Percentiles rank a stretch among this genome's conserved stretches.
Evolutionary conservation across 2,888 invertebrate species (phyloP).

Genomic region (Perizoma flavofasciatum): DNA sequence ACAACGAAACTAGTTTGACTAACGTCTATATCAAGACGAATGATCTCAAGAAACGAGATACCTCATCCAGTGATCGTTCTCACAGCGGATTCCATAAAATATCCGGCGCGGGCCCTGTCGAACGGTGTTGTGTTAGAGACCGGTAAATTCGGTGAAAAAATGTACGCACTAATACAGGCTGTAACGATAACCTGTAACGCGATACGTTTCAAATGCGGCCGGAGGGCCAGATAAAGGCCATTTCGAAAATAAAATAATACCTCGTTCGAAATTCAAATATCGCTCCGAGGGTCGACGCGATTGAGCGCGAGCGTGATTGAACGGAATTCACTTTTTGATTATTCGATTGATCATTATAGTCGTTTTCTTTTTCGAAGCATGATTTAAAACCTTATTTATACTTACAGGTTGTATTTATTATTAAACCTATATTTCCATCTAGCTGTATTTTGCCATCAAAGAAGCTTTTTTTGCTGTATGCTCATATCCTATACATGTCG

Average conservation of each 20-base stretch:
- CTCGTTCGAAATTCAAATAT: constrained; percentile 75
- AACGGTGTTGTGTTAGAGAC: constrained; percentile 48
- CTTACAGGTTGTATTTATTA: constrained; percentile 20
- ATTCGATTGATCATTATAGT: constrained; percentile 50
- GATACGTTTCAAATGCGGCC: constrained; percentile 73
- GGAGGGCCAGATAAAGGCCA: constrained; percentile 74
- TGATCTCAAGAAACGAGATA: constrained; percentile 76
- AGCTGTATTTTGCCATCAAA: constrained; percentile 46
- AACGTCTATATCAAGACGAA: constrained; percentile 64
- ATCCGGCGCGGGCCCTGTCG: constrained; percentile 60
- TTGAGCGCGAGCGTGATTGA: constrained; percentile 48
- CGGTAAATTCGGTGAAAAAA: constrained; percentile 62
- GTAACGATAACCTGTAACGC: constrained; percentile 79
- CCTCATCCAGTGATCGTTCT: constrained; percentile 59
- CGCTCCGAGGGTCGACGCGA: constrained; percentile 40
- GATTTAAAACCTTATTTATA: constrained; percentile 29
- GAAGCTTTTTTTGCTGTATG: constrained; percentile 57
- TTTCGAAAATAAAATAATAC: constrained; percentile 65
- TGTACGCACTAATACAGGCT: constrained; percentile 62
- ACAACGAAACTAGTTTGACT: constrained; percentile 70
- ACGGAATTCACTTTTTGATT: constrained; percentile 59
- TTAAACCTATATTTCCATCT: constrained; percentile 32
- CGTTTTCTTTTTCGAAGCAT: constrained; percentile 31
- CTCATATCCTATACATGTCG: constrained; percentile 74
- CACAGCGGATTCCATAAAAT: constrained; percentile 72